These are phyloP conservation scores for Macrobrachium rosenbergii DNA, from an alignment of 1,140 invertebrate species.

Conservation along the genomic window DNA sequence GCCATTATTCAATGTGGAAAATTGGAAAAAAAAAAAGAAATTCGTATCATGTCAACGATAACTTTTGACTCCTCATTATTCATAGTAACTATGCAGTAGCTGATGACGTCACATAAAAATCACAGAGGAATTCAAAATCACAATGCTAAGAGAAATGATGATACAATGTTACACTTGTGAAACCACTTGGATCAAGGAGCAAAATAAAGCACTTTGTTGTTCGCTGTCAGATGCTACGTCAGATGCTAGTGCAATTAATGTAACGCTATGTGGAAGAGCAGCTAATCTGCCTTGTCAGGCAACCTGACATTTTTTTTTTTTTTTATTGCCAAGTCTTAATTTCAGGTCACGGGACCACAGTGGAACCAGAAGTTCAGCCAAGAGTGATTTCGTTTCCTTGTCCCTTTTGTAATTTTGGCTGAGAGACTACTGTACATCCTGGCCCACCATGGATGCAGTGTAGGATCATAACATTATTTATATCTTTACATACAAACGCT, in stretches of 20 bases:
- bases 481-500: too few relatives aligned
- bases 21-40: too few relatives aligned
- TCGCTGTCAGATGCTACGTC: conserved; percentile 23
- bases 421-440: neutral
- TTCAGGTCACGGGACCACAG: conserved; percentile 36
- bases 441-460: conserved; percentile 8
- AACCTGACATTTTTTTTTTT: neutral
- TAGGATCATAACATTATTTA: neutral
- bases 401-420: neutral
- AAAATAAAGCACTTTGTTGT: conserved; percentile 58
- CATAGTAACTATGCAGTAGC: conserved; percentile 2
- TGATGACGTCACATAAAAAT: conserved; percentile 33
- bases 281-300: conserved; percentile 23
- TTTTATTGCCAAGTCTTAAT: conserved; percentile 43
- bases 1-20: too few relatives aligned
- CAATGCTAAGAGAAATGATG: conserved; percentile 6
- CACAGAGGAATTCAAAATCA: conserved; percentile 40
- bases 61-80: too few relatives aligned
- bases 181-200: conserved; percentile 35
- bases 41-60: too few relatives aligned
- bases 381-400: neutral
- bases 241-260: conserved; percentile 25
- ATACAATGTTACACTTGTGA: neutral
- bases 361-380: neutral
- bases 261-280: conserved; percentile 37